Base-by-base conservation (phyloP, 2,797 vertebrate species). In the Vireo griseus region DNA sequence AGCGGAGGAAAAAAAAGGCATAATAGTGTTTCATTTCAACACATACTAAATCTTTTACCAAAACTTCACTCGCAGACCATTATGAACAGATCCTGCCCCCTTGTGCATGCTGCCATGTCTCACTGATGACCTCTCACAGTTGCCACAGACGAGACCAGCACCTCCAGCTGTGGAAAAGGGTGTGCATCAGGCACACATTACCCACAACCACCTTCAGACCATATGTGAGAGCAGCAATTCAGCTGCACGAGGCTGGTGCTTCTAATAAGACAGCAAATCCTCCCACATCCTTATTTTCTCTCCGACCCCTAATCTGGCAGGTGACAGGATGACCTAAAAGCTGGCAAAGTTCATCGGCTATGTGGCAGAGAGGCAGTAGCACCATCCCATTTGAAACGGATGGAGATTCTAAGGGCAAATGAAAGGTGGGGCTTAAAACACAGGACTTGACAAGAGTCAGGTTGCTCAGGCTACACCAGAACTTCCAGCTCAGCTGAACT, bases 21-120 rank as follows among this genome's bases (percentile, higher is more conserved):
- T 6, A 65, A 6, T 1, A 48, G 14, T 11, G 19, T 48, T 93
- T 77, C 6, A 28, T 86, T 88, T 87, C n/a, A 88, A 50, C 16
- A 33, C 10, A 75, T 19, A 40, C 40, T 37, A 10, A 59, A 35
- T n/a, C 28, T 58, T 86, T 88, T 25, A 77, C 29, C 40, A 25
- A 57, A 80, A n/a, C 39, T 47, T 57, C 55, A 21, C n/a, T 86
- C 24, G 1, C 13, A 39, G 42, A 50, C 54, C 42, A 28, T 55
- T 57, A 17, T 1, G 8, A 40, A 9, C 16, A 50, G 63, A 11
- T 42, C 16, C 63, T 55, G 33, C 52, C 82, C 40, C 61, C 39
- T 26, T 26, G 22, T n/a, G 35, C 48, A 15, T 0, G 0, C n/a
- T 71, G 25, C 51, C 29, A 0, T 33, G 4, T 10, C 42, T 61